These are phyloP conservation scores for Galbula dea DNA, from an alignment of 2,113 vertebrate genomes.

Conservation along the genomic window DNA sequence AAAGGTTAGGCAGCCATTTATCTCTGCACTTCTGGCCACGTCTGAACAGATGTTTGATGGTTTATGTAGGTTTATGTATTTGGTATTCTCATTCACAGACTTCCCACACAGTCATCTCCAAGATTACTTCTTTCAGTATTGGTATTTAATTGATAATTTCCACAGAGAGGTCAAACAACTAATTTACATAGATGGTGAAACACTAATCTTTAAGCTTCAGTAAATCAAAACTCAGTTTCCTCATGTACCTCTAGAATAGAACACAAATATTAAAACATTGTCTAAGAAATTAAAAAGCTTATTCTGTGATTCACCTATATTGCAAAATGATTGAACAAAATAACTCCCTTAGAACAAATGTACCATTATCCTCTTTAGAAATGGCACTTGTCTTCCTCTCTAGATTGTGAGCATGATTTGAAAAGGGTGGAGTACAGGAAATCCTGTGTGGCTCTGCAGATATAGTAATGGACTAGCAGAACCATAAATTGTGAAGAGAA, in stretches of 20 bases:
- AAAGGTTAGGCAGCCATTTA: not conserved
- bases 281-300: not conserved
- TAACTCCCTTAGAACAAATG: not conserved
- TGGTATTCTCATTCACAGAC: not conserved
- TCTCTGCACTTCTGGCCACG: not conserved
- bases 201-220: not conserved
- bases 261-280: not conserved
- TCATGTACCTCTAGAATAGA: not conserved
- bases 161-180: not conserved
- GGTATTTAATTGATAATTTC: not conserved
- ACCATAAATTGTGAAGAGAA: not conserved
- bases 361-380: not conserved
- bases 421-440: not conserved
- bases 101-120: not conserved
- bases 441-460: fast-evolving
- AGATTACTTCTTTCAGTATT: not conserved
- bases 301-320: not conserved
- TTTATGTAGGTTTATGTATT: not conserved
- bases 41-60: not conserved
- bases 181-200: not conserved
- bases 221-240: not conserved
- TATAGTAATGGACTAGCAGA: not conserved
- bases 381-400: not conserved
- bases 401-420: not conserved
- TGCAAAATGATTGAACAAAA: not conserved